Evolutionary conservation across 2,797 vertebrate species (phyloP).

Genomic region (Toxotes lorentzi): DNA sequence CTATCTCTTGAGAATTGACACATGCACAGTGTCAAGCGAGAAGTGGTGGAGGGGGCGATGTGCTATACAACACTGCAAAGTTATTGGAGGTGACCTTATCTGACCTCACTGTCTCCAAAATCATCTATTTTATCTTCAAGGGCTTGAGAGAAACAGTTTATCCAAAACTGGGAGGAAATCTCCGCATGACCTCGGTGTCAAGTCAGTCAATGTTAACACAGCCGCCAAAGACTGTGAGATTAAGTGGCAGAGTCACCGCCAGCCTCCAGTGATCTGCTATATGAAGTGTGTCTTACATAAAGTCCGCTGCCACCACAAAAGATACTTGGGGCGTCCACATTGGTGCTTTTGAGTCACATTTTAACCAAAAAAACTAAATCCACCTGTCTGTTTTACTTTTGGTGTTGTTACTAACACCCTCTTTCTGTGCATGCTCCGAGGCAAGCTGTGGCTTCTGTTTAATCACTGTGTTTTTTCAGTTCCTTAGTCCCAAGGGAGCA

Average conservation of each 20-base stretch:
- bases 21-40: accelerated
- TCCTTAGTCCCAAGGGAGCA: not conserved
- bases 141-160: slow-evolving; percentile 12
- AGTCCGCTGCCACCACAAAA: slow-evolving; percentile 3
- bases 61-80: not conserved
- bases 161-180: slow-evolving; percentile 34
- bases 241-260: slow-evolving; percentile 23
- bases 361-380: not conserved
- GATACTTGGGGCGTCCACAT: not conserved
- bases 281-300: slow-evolving; percentile 21
- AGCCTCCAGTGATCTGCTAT: slow-evolving; percentile 6
- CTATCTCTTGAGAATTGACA: not conserved
- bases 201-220: slow-evolving; percentile 39
- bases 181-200: slow-evolving; percentile 38
- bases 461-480: slow-evolving; percentile 8
- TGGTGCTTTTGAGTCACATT: not conserved
- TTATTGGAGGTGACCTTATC: slow-evolving; percentile 23
- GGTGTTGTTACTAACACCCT: not conserved
- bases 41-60: not conserved
- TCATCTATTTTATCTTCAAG: not conserved
- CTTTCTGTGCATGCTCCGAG: not conserved
- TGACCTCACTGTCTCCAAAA: slow-evolving; percentile 16
- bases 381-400: not conserved
- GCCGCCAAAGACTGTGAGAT: slow-evolving; percentile 35
- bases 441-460: not conserved